Percentiles rank a stretch among this genome's conserved stretches.
These are phyloP conservation scores for Toxotes chatareus DNA, from an alignment of 2,113 vertebrate species.

Conservation along the genomic window DNA sequence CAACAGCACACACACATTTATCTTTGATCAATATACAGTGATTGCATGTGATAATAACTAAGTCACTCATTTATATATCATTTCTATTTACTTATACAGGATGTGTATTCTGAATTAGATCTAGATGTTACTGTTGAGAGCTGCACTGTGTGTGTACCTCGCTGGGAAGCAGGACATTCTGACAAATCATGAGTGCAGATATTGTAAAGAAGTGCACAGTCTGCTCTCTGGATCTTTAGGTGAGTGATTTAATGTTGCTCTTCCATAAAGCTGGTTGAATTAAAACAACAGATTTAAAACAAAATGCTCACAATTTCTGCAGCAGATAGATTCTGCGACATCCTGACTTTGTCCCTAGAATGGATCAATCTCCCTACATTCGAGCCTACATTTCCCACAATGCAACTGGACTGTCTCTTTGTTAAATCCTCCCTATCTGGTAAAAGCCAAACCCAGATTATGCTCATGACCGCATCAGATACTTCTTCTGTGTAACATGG, in stretches of 20 bases:
- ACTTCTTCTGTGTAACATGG: no score
- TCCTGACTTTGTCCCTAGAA: neutral
- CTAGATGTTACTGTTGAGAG: neutral
- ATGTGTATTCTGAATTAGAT: constrained; percentile 1
- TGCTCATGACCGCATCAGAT: neutral
- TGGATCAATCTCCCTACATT: neutral
- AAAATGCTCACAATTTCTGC: neutral
- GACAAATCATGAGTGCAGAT: neutral
- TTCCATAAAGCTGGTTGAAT: neutral
- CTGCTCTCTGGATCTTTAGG: constrained; percentile 23
- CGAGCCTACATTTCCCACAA: constrained; percentile 1
- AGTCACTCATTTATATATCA: neutral
- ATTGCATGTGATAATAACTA: neutral
- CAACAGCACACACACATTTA: constrained; percentile 6
- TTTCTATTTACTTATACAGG: neutral
- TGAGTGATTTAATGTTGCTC: rapidly evolving
- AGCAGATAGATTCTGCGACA: neutral
- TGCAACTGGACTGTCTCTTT: neutral
- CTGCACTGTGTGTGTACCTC: neutral
- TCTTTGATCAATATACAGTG: constrained; percentile 9
- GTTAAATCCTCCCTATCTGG: neutral
- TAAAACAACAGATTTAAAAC: neutral
- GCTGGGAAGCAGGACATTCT: neutral
- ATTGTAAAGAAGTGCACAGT: neutral
- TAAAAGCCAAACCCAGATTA: neutral